These are phyloP conservation scores for Poeciliopsis presidionis DNA, from an alignment of 2,797 vertebrate species.

Conservation along the genomic window DNA sequence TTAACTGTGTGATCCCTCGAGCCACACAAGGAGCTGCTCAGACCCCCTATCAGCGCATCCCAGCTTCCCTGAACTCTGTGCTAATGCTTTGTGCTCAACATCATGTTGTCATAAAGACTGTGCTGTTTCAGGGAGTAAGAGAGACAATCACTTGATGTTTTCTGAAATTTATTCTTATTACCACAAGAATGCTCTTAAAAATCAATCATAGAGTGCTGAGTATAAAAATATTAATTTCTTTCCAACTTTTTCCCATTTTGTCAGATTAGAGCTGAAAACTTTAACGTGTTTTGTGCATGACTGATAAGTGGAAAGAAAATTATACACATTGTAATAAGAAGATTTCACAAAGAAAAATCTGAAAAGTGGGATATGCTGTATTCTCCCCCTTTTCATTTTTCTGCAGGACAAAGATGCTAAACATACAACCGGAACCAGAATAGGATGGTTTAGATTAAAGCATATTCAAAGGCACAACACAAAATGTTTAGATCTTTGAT, in stretches of 20 bases:
- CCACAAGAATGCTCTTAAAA: not conserved
- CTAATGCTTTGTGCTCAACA: slow-evolving; percentile 61
- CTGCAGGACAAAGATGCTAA: not conserved
- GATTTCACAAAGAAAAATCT: too few species aligned
- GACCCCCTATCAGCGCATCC: slow-evolving; percentile 53
- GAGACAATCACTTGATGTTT: slow-evolving; percentile 47
- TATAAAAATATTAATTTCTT: not conserved
- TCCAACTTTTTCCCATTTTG: not conserved
- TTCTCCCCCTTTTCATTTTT: not conserved
- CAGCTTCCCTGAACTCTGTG: slow-evolving; percentile 51
- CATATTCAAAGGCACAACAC: not conserved
- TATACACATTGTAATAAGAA: not conserved
- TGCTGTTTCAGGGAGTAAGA: slow-evolving; percentile 42
- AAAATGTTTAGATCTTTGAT: not conserved
- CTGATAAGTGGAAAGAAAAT: not conserved
- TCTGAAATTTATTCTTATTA: slow-evolving; percentile 25
- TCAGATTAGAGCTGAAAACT: not conserved
- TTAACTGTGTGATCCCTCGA: slow-evolving; percentile 84
- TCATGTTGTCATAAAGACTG: slow-evolving; percentile 54
- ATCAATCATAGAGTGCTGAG: not conserved
- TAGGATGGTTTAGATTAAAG: not conserved
- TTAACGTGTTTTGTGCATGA: not conserved
- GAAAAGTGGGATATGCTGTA: not conserved
- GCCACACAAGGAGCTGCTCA: slow-evolving; percentile 79
- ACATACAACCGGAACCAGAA: not conserved